phyloP scores from a whole-genome alignment of 2,888 invertebrate genomes.

The Pyrrhosoma nymphula region DNA sequence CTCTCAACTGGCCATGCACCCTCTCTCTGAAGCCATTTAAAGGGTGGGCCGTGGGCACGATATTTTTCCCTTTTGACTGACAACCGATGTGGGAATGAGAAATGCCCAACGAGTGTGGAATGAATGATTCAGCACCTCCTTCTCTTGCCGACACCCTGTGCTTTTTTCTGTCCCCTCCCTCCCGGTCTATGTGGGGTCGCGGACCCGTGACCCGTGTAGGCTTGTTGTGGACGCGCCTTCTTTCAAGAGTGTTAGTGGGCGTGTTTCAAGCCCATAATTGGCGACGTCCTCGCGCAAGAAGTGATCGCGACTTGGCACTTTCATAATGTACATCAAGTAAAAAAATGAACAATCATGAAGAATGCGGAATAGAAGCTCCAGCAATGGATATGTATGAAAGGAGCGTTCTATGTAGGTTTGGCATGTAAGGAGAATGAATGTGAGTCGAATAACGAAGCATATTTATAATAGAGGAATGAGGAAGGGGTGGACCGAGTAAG shows the following conservation, averaged over 20 bases:
- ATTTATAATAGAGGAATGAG: too few relatives aligned
- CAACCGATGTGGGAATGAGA: background rate
- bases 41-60: background rate
- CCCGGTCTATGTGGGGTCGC: background rate
- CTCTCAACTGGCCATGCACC: background rate
- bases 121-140: background rate
- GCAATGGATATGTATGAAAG: too few relatives aligned
- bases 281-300: background rate
- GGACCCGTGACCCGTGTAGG: background rate
- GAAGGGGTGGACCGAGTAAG: too few relatives aligned
- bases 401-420: too few relatives aligned
- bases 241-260: background rate
- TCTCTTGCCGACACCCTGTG: background rate
- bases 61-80: background rate
- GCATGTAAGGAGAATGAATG: too few relatives aligned
- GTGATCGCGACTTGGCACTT: too few relatives aligned
- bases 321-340: too few relatives aligned
- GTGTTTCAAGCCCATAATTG: background rate
- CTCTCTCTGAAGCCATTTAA: background rate
- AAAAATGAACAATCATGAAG: too few relatives aligned
- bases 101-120: background rate
- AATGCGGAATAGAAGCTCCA: too few relatives aligned
- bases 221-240: too few relatives aligned
- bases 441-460: too few relatives aligned
- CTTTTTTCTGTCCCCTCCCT: background rate